Percentiles rank a stretch among this genome's conserved stretches.
These are phyloP conservation scores for Isotomurus palustris DNA, from an alignment of 2,888 invertebrate genomes.

Conservation along the genomic window DNA sequence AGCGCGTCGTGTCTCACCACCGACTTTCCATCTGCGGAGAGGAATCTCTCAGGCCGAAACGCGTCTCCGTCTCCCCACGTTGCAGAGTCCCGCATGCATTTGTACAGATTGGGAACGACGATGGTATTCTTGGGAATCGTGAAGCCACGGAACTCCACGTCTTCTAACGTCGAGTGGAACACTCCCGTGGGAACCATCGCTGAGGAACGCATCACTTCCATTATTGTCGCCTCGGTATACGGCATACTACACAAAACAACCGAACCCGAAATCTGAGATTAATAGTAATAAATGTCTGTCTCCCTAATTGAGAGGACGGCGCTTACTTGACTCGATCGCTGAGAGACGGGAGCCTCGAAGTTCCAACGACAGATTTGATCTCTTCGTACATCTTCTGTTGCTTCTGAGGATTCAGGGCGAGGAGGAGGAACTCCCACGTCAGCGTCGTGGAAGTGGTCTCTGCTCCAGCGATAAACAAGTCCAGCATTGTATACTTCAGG, in stretches of 20 bases:
- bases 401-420: slow-evolving; percentile 31
- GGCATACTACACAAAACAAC: slow-evolving; percentile 21
- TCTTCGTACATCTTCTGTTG: slow-evolving; percentile 39
- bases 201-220: slow-evolving; percentile 28
- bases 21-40: slow-evolving; percentile 12
- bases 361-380: slow-evolving; percentile 33
- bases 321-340: slow-evolving; percentile 25
- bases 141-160: slow-evolving; percentile 21
- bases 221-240: slow-evolving; percentile 35
- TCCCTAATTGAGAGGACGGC: neutral
- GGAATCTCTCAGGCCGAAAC: slow-evolving; percentile 34
- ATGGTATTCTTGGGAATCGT: slow-evolving; percentile 29
- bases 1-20: slow-evolving; percentile 27
- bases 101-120: slow-evolving; percentile 28
- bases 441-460: slow-evolving; percentile 37
- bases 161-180: slow-evolving; percentile 22
- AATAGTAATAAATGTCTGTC: neutral
- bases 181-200: slow-evolving; percentile 22
- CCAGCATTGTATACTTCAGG: slow-evolving; percentile 20
- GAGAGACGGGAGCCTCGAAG: slow-evolving; percentile 25
- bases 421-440: slow-evolving; percentile 30
- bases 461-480: slow-evolving; percentile 37
- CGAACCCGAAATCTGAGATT: neutral
- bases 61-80: slow-evolving; percentile 32
- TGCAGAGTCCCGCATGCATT: slow-evolving; percentile 16